These are phyloP conservation scores for Priocnemis perturbator DNA, from an alignment of 2,888 invertebrate species.

Conservation along the genomic window DNA sequence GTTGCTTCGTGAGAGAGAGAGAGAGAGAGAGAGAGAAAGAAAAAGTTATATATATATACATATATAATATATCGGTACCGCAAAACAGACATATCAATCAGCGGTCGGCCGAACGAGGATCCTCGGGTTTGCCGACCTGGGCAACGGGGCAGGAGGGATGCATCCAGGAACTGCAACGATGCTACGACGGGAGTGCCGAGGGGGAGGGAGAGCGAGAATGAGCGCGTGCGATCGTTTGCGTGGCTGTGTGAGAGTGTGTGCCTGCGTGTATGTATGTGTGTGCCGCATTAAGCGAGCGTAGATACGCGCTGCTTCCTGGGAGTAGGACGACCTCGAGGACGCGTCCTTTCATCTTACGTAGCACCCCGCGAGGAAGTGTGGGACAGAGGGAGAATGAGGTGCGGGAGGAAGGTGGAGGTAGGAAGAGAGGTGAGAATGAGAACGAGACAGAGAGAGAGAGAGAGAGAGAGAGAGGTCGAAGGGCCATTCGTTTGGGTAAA, in stretches of 20 bases:
- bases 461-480: neutral
- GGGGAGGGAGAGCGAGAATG: neutral
- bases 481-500: neutral
- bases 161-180: neutral
- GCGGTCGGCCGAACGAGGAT: slow-evolving; percentile 1
- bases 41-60: neutral
- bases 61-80: neutral
- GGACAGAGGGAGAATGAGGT: neutral
- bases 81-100: slow-evolving; percentile 13
- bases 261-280: neutral
- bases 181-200: slow-evolving; percentile 1
- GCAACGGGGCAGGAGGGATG: too few species aligned
- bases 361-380: neutral
- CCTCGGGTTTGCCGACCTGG: too few species aligned
- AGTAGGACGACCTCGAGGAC: neutral
- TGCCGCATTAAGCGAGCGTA: neutral
- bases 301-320: neutral
- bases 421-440: neutral
- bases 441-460: neutral
- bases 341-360: neutral
- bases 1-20: neutral
- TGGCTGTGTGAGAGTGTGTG: neutral
- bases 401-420: neutral
- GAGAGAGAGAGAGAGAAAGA: neutral
- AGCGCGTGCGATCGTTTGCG: neutral